Evolutionary conservation across 2,797 vertebrate species (phyloP).

Genomic region (Hafferia zeledoni): DNA sequence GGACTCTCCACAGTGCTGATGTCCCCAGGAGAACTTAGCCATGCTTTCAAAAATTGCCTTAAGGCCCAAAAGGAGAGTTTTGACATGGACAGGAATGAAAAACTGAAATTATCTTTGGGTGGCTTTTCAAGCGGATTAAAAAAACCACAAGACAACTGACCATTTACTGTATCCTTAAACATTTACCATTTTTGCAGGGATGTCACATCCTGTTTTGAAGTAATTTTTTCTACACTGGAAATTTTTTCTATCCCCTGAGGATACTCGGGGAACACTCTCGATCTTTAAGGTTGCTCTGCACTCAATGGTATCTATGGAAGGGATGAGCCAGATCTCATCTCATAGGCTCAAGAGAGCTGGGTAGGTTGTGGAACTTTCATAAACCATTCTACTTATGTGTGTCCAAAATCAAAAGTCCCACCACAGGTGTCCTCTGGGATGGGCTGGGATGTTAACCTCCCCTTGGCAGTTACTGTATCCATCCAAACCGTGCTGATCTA

Average conservation of each 20-base stretch:
- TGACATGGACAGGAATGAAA: background rate
- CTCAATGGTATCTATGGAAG: too few species aligned
- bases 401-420: background rate
- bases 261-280: background rate
- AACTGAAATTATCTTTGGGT: background rate
- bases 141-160: background rate
- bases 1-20: background rate
- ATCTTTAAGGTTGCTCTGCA: background rate
- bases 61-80: background rate
- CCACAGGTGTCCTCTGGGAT: background rate
- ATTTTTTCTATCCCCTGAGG: background rate
- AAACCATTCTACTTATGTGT: background rate
- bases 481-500: background rate
- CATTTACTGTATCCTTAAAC: background rate
- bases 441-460: background rate
- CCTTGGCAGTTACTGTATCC: background rate
- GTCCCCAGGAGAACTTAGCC: background rate
- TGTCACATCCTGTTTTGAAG: background rate
- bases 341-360: background rate
- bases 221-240: background rate
- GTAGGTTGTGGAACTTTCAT: background rate
- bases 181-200: background rate
- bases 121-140: background rate
- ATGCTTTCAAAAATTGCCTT: fast-evolving
- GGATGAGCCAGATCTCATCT: background rate